These are phyloP conservation scores for Euschistus heros DNA, from an alignment of 1,140 invertebrate genomes.

Conservation along the genomic window DNA sequence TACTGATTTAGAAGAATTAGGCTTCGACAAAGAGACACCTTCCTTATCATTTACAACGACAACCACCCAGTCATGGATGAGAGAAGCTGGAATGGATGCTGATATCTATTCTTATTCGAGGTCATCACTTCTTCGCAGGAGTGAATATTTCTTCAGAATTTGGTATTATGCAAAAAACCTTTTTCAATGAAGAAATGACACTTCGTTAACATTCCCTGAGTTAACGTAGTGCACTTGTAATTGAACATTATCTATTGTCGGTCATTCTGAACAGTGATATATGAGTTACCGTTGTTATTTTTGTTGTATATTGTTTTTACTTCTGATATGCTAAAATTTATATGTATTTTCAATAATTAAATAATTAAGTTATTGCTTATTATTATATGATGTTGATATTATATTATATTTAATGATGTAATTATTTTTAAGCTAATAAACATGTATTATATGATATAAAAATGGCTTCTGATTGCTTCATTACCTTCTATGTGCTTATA, in stretches of 20 bases:
- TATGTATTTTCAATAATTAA: too few relatives aligned
- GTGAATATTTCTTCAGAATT: slow-evolving; percentile 91
- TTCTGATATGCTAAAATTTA: slow-evolving; percentile 3
- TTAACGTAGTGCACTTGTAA: slow-evolving; percentile 13
- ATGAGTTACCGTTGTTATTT: slow-evolving; percentile 9
- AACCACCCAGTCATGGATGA: slow-evolving; percentile 85
- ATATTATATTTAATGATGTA: too few relatives aligned
- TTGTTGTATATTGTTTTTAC: slow-evolving; percentile 3
- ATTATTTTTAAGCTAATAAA: too few relatives aligned
- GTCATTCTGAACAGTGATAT: slow-evolving; percentile 5
- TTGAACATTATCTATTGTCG: not conserved
- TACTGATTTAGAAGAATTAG: slow-evolving; percentile 42
- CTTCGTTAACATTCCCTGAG: slow-evolving; percentile 24
- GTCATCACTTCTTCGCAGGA: slow-evolving; percentile 63
- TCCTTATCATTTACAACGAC: slow-evolving; percentile 70
- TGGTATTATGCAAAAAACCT: slow-evolving; percentile 76
- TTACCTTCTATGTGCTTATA: too few relatives aligned
- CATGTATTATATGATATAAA: too few relatives aligned
- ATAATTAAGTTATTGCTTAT: too few relatives aligned
- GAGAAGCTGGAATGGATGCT: slow-evolving; percentile 84
- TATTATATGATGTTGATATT: too few relatives aligned
- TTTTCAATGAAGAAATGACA: slow-evolving; percentile 49
- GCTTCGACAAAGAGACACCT: slow-evolving; percentile 49
- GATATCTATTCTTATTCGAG: slow-evolving; percentile 80
- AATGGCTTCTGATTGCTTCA: too few relatives aligned